Evolutionary conservation across 2,113 vertebrate species (phyloP).

Genomic region (Gnathonemus longibarbis): DNA sequence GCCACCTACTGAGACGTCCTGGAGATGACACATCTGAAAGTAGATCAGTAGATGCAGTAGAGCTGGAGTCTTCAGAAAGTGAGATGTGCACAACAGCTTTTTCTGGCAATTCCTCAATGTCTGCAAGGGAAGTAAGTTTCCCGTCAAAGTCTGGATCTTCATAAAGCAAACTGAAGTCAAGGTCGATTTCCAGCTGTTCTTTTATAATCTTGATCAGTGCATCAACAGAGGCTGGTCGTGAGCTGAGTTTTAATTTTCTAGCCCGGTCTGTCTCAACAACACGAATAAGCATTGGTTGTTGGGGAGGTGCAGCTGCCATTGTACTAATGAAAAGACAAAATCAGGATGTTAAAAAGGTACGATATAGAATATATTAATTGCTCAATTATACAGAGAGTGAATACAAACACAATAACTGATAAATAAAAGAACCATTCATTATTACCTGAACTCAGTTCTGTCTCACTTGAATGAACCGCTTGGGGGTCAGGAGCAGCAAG

Average conservation of each 20-base stretch:
- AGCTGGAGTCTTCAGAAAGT: not conserved
- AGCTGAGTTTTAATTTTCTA: no score
- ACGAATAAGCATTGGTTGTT: not conserved
- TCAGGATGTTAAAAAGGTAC: not conserved
- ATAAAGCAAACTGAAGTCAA: slow-evolving; percentile 29
- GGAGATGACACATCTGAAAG: not conserved
- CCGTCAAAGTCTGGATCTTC: slow-evolving; percentile 9
- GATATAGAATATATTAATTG: not conserved
- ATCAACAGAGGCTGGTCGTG: slow-evolving; percentile 26
- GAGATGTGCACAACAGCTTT: not conserved
- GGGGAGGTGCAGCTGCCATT: not conserved
- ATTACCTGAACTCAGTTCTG: not conserved
- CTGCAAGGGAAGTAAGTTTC: not conserved
- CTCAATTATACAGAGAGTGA: not conserved
- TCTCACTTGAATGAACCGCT: no score
- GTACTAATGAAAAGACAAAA: not conserved
- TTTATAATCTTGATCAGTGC: slow-evolving; percentile 29
- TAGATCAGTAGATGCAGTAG: not conserved
- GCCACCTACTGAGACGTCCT: not conserved
- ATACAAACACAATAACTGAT: not conserved
- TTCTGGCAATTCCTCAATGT: not conserved
- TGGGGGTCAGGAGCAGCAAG: no score
- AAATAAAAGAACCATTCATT: not conserved
- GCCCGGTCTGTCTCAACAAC: not conserved
- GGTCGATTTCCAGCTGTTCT: slow-evolving; percentile 25